Conservation (phyloP, 2,113 vertebrate genomes). For the Phalacrocorax pelagicus region DNA sequence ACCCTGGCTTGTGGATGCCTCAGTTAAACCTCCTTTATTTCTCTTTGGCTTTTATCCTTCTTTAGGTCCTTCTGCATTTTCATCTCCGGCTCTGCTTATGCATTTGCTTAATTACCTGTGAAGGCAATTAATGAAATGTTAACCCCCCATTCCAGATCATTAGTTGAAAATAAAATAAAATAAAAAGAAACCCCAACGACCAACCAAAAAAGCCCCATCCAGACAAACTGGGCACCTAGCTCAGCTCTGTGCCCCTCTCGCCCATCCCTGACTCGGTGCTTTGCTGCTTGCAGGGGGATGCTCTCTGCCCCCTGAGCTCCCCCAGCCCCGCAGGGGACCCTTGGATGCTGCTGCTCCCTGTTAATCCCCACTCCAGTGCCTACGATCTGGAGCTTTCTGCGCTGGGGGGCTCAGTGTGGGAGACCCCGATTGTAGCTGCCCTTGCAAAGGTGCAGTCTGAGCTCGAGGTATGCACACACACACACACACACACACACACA, state of each 20-base stretch:
- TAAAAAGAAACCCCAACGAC: neutral
- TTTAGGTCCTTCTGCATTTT: neutral
- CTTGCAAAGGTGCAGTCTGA: neutral
- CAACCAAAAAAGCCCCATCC: no score
- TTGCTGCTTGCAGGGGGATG: neutral
- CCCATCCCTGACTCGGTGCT: neutral
- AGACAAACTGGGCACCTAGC: neutral
- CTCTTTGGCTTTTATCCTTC: neutral
- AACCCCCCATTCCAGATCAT: neutral
- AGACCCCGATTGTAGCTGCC: neutral
- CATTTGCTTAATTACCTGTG: neutral
- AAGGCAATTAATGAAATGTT: neutral
- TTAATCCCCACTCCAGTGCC: neutral
- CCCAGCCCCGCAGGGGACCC: neutral
- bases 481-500: no score
- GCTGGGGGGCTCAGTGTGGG: rapidly evolving
- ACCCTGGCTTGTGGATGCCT: neutral
- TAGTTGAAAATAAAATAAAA: neutral
- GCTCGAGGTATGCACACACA: neutral
- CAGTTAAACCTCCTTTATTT: neutral
- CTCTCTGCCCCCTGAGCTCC: neutral
- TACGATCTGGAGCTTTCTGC: neutral
- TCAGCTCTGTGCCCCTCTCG: neutral
- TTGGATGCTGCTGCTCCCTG: neutral
- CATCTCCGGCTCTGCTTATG: neutral